Evolutionary conservation across 2,888 invertebrate genomes (phyloP).

Genomic region (Sussaba pulchella): DNA sequence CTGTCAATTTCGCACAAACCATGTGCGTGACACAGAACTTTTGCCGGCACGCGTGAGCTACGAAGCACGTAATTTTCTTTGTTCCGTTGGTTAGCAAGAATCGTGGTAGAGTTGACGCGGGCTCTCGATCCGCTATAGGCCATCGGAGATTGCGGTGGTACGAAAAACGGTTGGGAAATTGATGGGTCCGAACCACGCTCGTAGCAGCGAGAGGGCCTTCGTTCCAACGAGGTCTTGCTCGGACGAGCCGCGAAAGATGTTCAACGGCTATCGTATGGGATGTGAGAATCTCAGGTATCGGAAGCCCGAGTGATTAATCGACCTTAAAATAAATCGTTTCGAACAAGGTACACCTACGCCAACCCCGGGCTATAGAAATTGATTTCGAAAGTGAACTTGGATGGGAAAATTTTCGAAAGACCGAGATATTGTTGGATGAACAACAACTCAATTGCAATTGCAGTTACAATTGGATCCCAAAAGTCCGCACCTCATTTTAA

Average conservation of each 20-base stretch:
- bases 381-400: conserved; percentile 55
- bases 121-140: conserved; percentile 40
- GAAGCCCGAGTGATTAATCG: conserved; percentile 46
- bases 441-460: too few relatives aligned
- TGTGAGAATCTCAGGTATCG: conserved; percentile 31
- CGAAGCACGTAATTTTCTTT: conserved; percentile 32
- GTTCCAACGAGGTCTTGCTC: conserved; percentile 1
- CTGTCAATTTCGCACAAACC: too few relatives aligned
- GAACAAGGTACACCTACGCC: conserved; percentile 21
- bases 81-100: conserved; percentile 47
- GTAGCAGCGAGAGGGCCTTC: neutral
- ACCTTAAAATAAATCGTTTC: conserved; percentile 62
- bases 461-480: too few relatives aligned
- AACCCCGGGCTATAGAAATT: conserved; percentile 42
- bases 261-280: conserved; percentile 35
- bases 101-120: conserved; percentile 20
- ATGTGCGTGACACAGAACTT: too few relatives aligned
- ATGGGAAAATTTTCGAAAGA: conserved; percentile 10
- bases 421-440: neutral
- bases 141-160: conserved; percentile 60
- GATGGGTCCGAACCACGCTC: conserved; percentile 51
- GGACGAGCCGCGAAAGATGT: conserved; percentile 35
- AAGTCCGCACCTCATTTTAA: too few relatives aligned
- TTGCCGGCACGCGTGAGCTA: neutral
- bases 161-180: conserved; percentile 57